These are phyloP conservation scores for Leptopterna dolabrata DNA, from an alignment of 2,888 invertebrate species.

Conservation along the genomic window DNA sequence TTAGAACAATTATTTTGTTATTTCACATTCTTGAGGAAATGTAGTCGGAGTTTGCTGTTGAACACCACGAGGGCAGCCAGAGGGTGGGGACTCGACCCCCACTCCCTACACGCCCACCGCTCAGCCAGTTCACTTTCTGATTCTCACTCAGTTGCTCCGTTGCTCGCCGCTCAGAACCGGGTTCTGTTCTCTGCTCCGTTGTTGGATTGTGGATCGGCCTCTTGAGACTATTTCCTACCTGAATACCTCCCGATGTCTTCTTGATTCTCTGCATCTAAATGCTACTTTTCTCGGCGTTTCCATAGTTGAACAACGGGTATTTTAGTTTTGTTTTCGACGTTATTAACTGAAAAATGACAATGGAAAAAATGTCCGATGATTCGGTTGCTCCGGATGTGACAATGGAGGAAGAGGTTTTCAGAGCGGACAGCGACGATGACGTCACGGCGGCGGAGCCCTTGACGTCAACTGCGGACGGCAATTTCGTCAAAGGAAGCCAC, in stretches of 20 bases:
- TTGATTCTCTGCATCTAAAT: too few species aligned
- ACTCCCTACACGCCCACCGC: neutral
- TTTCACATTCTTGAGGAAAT: neutral
- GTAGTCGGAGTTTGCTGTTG: neutral
- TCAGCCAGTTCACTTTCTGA: neutral
- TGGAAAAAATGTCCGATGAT: neutral
- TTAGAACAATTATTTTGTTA: too few species aligned
- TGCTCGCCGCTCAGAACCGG: neutral
- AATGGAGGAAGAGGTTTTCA: neutral
- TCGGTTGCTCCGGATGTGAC: neutral
- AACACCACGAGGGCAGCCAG: neutral
- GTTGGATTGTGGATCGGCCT: too few species aligned
- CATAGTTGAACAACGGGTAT: neutral
- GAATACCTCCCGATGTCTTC: too few species aligned
- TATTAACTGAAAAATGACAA: neutral
- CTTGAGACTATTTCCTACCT: too few species aligned
- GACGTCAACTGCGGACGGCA: neutral
- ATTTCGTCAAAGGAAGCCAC: neutral
- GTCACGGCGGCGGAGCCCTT: neutral
- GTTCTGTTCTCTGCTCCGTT: too few species aligned
- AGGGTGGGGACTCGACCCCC: constrained; percentile 5
- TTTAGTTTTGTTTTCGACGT: neutral
- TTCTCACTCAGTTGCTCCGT: neutral
- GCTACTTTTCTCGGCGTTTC: too few species aligned
- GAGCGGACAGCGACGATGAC: constrained; percentile 22